Evolutionary conservation across 92 coral and sea anemone species (phyloP), one percentile per base, ranked within the genome.

Genomic region (Porites divaricata): DNA sequence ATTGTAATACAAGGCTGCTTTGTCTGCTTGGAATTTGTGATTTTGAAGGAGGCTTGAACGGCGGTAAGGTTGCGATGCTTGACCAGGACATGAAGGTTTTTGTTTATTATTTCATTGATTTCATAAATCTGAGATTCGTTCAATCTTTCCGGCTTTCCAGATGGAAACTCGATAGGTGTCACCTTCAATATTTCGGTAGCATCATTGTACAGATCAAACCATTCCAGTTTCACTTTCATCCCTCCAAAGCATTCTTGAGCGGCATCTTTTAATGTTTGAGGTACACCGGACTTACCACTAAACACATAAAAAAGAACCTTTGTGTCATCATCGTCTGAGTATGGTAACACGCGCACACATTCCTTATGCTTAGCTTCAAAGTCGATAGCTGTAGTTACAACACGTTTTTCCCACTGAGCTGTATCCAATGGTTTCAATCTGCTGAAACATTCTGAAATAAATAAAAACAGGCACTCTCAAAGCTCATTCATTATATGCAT

Each of bases 1-100:
- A 89, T 81, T 7, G 66, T 63, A 4, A 89, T 76, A 66, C 89
- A 89, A 12, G 81, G 79, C 21, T 45, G 6, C 16, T 74, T 49
- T 5, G 81, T 73, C 56, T 80, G 86, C 35, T 61, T 17, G 9
- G 74, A 81, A 8, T 87, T 21, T 53, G 23, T 63, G 1, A 80
- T 72, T 56, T 80, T 87, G 24, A 67, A 80, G 45, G 81, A 71
- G 14, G 86, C 64, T 12, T 50, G 56, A 17, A 87, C 75, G 48
- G 76, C 24, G 48, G 76, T 72, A 14, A 72, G 12, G 23, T 76
- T 76, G 51, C 81, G 67, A 63, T 76, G 69, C 22, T 49, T 15
- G 2, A 12, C 48, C 9, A 76, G 17, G 8, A 59, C 20, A 45
- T 65, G 50, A 19, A 50, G 83, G 62, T 64, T 53, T 65, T 79